Evolutionary conservation across 2,113 vertebrate species (phyloP).

Genomic region (Oreochromis tanganicae): DNA sequence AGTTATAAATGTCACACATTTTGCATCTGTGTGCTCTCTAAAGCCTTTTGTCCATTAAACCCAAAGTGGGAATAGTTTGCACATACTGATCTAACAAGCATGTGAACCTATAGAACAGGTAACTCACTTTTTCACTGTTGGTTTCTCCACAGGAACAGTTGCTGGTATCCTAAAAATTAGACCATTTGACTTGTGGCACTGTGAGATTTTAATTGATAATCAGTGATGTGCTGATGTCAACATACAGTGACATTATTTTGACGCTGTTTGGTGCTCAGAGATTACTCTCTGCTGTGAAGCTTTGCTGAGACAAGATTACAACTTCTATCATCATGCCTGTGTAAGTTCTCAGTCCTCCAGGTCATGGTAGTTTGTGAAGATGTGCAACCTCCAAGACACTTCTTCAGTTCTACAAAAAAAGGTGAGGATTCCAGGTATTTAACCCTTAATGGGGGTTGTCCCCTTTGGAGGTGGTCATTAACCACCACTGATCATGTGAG

Average conservation of each 20-base stretch:
- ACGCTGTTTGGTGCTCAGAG: not conserved
- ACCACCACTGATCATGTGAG: too few relatives aligned
- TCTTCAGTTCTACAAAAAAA: too few relatives aligned
- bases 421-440: too few relatives aligned
- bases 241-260: not conserved
- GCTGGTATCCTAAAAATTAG: not conserved
- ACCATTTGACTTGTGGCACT: not conserved
- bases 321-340: not conserved
- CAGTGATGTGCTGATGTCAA: not conserved
- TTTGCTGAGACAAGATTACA: not conserved
- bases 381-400: too few relatives aligned
- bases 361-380: too few relatives aligned
- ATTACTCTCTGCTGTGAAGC: not conserved
- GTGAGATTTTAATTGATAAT: not conserved
- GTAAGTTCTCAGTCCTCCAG: not conserved
- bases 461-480: too few relatives aligned
- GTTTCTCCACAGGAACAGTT: not conserved
- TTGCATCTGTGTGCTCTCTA: not conserved
- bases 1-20: not conserved
- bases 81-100: not conserved
- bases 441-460: too few relatives aligned
- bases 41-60: not conserved
- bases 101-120: not conserved
- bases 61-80: not conserved
- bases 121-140: not conserved